Percentiles rank a stretch among this genome's conserved stretches.
phyloP scores from a whole-genome alignment of 2,888 invertebrate genomes.

The Macrosoma leucophasiata region DNA sequence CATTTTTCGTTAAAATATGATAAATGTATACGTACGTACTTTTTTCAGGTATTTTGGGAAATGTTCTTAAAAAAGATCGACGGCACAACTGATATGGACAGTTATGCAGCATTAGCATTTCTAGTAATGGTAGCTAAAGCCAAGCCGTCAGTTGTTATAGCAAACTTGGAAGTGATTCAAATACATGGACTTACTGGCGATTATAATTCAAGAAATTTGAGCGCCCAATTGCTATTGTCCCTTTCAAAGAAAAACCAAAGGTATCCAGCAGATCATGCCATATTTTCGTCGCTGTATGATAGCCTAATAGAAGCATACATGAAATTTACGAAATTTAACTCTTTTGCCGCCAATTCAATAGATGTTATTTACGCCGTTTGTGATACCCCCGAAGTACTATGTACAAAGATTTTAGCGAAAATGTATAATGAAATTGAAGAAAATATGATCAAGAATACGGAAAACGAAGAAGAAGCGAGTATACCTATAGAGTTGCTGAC shows the following conservation, averaged over 20 bases:
- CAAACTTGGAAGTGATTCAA: constrained; percentile 84
- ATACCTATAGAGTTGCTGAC: constrained; percentile 59
- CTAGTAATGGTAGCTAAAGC: constrained; percentile 82
- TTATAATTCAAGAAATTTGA: constrained; percentile 51
- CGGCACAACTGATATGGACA: constrained; percentile 81
- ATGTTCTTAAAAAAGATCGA: constrained; percentile 84
- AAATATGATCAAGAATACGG: constrained; percentile 44
- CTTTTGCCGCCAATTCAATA: constrained; percentile 67
- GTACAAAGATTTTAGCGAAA: constrained; percentile 63
- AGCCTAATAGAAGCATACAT: constrained; percentile 65
- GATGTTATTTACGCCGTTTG: constrained; percentile 75
- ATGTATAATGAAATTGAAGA: constrained; percentile 64
- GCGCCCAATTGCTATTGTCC: constrained; percentile 51
- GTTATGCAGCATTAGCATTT: constrained; percentile 83
- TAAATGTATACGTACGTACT: background rate
- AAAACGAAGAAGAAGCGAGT: constrained; percentile 46
- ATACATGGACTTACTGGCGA: constrained; percentile 80
- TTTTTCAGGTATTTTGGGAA: constrained; percentile 85
- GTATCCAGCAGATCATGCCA: constrained; percentile 53
- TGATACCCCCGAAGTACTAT: constrained; percentile 72
- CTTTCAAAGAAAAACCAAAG: constrained; percentile 52
- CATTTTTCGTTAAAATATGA: background rate
- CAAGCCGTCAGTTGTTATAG: constrained; percentile 76
- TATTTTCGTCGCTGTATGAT: constrained; percentile 51
- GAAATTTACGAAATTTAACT: constrained; percentile 63